phyloP scores from a whole-genome alignment of 2,797 vertebrate genomes.

The Lithobates sylvaticus region DNA sequence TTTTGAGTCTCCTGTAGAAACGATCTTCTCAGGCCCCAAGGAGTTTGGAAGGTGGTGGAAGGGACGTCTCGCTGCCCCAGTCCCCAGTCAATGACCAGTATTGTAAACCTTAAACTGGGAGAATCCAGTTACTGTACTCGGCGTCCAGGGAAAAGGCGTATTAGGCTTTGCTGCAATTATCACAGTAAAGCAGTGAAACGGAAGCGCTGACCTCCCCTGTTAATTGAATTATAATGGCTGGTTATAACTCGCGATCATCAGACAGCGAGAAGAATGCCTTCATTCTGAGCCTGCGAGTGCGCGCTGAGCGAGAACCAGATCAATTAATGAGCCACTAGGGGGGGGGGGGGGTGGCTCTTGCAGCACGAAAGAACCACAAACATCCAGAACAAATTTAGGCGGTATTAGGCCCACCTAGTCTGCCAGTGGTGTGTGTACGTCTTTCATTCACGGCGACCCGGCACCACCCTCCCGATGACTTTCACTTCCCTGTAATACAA shows the following conservation, averaged over 20 bases:
- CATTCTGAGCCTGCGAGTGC: background rate
- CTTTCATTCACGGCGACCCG: background rate
- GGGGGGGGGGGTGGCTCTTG: background rate
- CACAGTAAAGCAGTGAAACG: background rate
- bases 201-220: background rate
- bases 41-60: background rate
- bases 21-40: background rate
- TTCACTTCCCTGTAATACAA: background rate
- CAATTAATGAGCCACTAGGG: slow-evolving; percentile 14
- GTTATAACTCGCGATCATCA: background rate
- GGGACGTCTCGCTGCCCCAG: background rate
- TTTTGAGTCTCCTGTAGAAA: no score
- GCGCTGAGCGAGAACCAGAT: background rate
- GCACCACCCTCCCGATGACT: background rate
- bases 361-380: background rate
- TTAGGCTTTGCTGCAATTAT: background rate
- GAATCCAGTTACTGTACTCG: background rate
- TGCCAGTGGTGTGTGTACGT: background rate
- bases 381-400: background rate
- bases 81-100: background rate
- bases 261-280: background rate
- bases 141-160: background rate
- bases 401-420: slow-evolving; percentile 7
- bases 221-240: slow-evolving; percentile 21
- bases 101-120: background rate